Conservation (phyloP, 2,113 vertebrate genomes). For the Actenoides lindsayi region DNA sequence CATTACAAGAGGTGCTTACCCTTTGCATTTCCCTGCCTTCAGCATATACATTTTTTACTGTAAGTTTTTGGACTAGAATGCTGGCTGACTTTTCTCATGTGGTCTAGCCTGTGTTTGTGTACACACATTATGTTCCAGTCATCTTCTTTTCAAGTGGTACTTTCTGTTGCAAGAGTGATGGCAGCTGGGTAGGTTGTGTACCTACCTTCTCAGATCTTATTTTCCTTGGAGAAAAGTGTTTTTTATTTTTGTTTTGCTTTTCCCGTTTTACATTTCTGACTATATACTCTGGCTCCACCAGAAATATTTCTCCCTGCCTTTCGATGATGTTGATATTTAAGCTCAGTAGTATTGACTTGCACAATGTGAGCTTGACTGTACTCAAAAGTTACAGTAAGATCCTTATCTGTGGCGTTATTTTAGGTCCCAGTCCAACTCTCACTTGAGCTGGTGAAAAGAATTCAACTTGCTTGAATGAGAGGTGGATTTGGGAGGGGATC, state of each 20-base stretch:
- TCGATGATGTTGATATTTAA: not conserved
- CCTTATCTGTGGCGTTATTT: conserved; percentile 16
- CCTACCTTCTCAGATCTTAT: not conserved
- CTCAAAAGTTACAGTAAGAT: conserved; percentile 51
- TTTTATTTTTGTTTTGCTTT: not conserved
- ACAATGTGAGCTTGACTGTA: conserved; percentile 14
- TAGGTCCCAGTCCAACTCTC: conserved; percentile 14
- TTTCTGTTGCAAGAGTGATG: not conserved
- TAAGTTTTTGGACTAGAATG: not conserved
- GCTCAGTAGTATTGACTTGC: conserved; percentile 13
- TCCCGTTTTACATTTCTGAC: not conserved
- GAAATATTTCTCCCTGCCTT: not conserved
- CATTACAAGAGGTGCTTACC: not conserved
- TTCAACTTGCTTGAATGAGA: not conserved
- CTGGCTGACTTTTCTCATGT: conserved; percentile 13
- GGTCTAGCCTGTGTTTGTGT: not conserved
- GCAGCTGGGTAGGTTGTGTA: not conserved
- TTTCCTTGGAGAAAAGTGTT: not conserved
- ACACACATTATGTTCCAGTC: not conserved
- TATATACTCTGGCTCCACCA: not conserved
- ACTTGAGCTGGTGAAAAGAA: conserved; percentile 26
- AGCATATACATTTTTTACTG: not conserved
- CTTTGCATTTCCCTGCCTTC: conserved; percentile 31
- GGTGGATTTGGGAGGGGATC: conserved; percentile 34
- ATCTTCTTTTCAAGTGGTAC: conserved; percentile 11